A percentile compares a stretch with the other conserved stretches of the same genome.
Conservation (phyloP, 2,113 vertebrate species). For the Chaetorhynchus papuensis region DNA sequence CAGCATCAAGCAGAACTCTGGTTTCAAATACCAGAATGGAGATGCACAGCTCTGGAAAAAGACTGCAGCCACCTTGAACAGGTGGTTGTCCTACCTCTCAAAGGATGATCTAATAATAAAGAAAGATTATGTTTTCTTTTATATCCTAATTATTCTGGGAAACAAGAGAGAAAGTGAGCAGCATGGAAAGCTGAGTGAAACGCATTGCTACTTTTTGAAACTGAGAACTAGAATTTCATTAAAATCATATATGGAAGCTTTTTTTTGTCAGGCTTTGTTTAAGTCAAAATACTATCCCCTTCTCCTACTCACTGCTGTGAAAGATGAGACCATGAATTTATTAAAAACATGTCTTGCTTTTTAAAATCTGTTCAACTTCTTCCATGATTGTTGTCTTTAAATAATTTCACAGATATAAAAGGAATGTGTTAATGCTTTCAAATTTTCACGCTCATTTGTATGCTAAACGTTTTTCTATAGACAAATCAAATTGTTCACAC, state of each 20-base stretch:
- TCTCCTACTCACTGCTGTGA: neutral
- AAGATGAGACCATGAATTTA: neutral
- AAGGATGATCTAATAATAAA: neutral
- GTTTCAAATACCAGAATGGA: neutral
- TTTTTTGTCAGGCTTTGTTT: neutral
- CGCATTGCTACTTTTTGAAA: neutral
- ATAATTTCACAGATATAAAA: slow-evolving; percentile 59
- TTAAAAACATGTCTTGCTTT: neutral
- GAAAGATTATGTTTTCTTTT: neutral
- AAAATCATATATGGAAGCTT: neutral
- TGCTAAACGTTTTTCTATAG: slow-evolving; percentile 31
- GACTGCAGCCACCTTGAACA: neutral
- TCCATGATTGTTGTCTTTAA: slow-evolving; percentile 48
- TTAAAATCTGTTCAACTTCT: slow-evolving; percentile 48
- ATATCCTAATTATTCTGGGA: neutral
- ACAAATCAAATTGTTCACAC: slow-evolving; percentile 56
- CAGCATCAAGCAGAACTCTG: neutral
- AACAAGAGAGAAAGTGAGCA: neutral
- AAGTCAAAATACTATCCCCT: neutral
- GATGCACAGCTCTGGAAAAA: neutral
- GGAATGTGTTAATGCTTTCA: slow-evolving; percentile 38
- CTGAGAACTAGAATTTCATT: neutral
- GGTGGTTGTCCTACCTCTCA: neutral
- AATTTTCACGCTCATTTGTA: slow-evolving; percentile 60
- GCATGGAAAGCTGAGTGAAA: neutral